Conservation (phyloP, 64 coral and sea anemone genomes). For the Actinia equina region DNA sequence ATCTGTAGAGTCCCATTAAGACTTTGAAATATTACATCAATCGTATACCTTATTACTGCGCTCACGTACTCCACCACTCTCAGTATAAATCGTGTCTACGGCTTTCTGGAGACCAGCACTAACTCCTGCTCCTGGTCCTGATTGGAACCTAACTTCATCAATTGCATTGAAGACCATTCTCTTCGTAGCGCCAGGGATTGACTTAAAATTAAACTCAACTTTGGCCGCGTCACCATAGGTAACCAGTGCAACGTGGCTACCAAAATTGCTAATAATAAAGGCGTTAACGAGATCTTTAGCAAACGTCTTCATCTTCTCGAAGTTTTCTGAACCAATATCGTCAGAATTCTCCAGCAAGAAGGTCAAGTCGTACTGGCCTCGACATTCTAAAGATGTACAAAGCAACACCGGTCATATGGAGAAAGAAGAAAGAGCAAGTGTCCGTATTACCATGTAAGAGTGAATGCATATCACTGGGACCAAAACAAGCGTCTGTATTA, state of each 20-base stretch:
- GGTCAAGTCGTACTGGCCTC: slow-evolving; percentile 42
- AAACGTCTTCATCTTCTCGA: slow-evolving; percentile 39
- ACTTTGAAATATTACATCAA: too few species aligned
- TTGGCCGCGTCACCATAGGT: slow-evolving; percentile 29
- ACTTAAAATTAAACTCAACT: slow-evolving; percentile 10
- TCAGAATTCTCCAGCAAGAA: slow-evolving; percentile 44
- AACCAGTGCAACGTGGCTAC: slow-evolving; percentile 28
- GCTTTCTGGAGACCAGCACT: slow-evolving; percentile 15
- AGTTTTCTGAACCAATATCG: slow-evolving; percentile 3
- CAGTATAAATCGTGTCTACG: slow-evolving; percentile 25
- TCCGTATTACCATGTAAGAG: neutral
- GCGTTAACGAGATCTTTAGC: slow-evolving; percentile 37
- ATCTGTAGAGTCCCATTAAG: too few species aligned
- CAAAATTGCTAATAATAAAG: slow-evolving; percentile 10
- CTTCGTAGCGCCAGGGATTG: slow-evolving; percentile 6
- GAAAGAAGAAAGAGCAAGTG: neutral
- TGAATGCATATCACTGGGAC: too few species aligned
- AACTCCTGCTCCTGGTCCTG: neutral
- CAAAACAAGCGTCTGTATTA: too few species aligned
- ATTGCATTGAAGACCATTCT: slow-evolving; percentile 19
- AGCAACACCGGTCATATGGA: neutral
- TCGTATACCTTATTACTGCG: slow-evolving; percentile 42
- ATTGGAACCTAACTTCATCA: slow-evolving; percentile 20
- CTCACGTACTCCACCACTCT: slow-evolving; percentile 33
- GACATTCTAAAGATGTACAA: slow-evolving; percentile 30